Conservation (phyloP, 2,797 vertebrate species). For the Pyrocephalus nanus region DNA sequence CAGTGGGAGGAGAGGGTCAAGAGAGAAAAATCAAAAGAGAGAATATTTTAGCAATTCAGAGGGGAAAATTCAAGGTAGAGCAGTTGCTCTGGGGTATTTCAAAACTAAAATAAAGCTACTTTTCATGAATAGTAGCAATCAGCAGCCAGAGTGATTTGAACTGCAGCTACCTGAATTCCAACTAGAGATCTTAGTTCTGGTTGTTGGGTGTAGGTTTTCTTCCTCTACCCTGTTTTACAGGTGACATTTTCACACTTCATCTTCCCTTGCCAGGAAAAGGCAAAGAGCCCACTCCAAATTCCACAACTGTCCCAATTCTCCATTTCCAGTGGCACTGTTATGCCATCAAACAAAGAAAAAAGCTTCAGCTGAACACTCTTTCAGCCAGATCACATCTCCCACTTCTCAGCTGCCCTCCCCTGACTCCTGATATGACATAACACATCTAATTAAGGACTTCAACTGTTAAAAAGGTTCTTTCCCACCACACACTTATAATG, state of each 20-base stretch:
- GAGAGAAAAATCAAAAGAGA: neutral
- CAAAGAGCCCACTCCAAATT: neutral
- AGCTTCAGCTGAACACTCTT: neutral
- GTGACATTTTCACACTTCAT: neutral
- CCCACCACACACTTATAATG: neutral
- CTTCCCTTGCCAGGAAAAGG: neutral
- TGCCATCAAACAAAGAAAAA: neutral
- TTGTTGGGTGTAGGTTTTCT: neutral
- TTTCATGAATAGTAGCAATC: conserved; percentile 22
- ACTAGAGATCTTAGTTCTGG: neutral
- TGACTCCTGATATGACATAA: neutral
- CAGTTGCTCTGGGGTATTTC: neutral
- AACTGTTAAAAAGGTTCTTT: neutral
- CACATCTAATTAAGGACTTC: neutral
- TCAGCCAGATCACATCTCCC: neutral
- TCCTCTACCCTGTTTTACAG: neutral
- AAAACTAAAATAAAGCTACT: conserved; percentile 28
- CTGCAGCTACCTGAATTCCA: neutral
- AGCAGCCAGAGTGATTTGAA: neutral
- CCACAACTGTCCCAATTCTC: neutral
- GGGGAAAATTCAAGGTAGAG: neutral
- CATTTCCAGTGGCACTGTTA: neutral
- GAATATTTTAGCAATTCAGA: neutral
- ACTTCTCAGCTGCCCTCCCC: neutral
- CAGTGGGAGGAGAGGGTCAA: neutral